Base-by-base conservation (phyloP, 2,888 invertebrate species). In the Diploptera punctata region DNA sequence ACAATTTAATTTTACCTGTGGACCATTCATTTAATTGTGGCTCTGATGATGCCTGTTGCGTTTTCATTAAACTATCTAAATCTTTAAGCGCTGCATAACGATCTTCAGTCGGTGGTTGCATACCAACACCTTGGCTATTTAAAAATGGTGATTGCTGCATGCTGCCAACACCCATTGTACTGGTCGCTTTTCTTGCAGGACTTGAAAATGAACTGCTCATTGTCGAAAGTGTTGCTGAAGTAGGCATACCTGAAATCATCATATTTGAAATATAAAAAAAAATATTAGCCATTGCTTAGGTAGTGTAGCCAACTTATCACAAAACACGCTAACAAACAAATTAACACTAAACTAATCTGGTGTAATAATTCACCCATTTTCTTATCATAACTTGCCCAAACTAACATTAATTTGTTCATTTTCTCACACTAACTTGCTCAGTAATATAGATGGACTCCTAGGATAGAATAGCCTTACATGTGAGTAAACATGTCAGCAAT, bases 61-160 rank as follows among this genome's bases (percentile, higher is more conserved):
- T 78, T 76, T 87, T 87, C 84, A 89, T 88, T 74, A 87, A 80
- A 62, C 85, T 87, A 80, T 98, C 97, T 79, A 98, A 88, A 85
- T 97, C 97, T 83, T 97, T 96, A 74, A 98, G 87, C 67, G 98
- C 97, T 77, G 98, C 97, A 85, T 98, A 98, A 77, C 95, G 92
- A 85, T 98, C 98, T 86, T 93, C 94, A 80, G 89, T 81, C 21
- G 84, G 83, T 49, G 81, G 81, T 62, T 75, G 77, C 31, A 77
- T 78, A n/a, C 33, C 49, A 5, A 38, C 10, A 33, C 47, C 47
- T 13, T 57, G 67, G 24, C 31, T 38, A 10, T 19, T 21, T 26
- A 47, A 18, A 47, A 44, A 44, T n/a, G 31, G 47, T 33, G 49
- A 67, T 18, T 44, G 60, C 24, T 67, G 73, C 21, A 60, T 52